Percentiles rank a stretch among this genome's conserved stretches.
phyloP scores from a whole-genome alignment of 1,140 invertebrate species.

The Eufriesea mexicana region DNA sequence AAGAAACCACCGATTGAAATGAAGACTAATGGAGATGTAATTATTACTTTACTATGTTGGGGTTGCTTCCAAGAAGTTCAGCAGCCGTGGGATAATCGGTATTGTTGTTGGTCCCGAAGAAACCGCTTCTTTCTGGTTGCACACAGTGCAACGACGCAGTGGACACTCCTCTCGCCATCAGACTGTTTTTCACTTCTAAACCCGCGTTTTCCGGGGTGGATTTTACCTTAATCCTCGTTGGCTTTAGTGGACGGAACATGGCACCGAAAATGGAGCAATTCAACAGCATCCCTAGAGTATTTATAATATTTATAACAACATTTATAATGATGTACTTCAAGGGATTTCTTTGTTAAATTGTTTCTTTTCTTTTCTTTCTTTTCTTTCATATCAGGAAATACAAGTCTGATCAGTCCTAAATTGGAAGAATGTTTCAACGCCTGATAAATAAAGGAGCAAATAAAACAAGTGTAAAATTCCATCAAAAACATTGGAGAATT shows the following conservation, averaged over 20 bases:
- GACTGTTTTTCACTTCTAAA: constrained; percentile 69
- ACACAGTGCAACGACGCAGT: constrained; percentile 75
- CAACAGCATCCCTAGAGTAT: constrained; percentile 85
- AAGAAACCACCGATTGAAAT: too few species aligned
- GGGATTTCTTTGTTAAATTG: not conserved
- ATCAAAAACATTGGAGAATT: not conserved
- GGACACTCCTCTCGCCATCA: constrained; percentile 74
- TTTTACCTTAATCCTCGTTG: constrained; percentile 84
- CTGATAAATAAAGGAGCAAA: not conserved
- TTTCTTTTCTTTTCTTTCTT: not conserved
- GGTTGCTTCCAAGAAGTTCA: constrained; percentile 85
- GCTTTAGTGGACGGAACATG: constrained; percentile 91
- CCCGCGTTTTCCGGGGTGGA: constrained; percentile 73
- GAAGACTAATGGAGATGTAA: not conserved
- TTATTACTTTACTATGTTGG: constrained; percentile 82
- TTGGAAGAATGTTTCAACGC: not conserved
- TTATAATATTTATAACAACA: constrained; percentile 17
- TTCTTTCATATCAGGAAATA: not conserved
- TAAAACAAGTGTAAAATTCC: not conserved
- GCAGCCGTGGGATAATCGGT: constrained; percentile 89
- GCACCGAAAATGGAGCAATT: constrained; percentile 90
- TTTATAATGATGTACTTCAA: not conserved
- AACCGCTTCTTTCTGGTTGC: constrained; percentile 69
- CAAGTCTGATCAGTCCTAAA: not conserved
- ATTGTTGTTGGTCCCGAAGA: constrained; percentile 87